These are phyloP conservation scores for Alcedo quadribrachys DNA, from an alignment of 2,797 vertebrate species.

Conservation along the genomic window DNA sequence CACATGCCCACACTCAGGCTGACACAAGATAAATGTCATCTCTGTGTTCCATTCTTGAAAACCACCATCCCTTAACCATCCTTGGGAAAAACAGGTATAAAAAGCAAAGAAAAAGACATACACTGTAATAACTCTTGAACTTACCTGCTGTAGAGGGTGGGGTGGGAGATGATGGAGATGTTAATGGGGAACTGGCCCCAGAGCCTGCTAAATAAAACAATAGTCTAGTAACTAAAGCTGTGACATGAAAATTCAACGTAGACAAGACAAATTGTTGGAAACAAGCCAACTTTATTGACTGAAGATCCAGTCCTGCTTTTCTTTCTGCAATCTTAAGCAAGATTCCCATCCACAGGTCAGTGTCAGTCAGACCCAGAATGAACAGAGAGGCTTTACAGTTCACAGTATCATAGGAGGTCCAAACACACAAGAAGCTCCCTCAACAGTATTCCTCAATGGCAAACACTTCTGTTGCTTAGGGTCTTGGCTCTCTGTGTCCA, in stretches of 20 bases:
- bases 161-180: slow-evolving; percentile 94
- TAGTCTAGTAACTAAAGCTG: slow-evolving; percentile 37
- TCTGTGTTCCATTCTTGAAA: background rate
- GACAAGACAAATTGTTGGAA: background rate
- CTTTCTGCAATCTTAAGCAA: background rate
- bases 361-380: background rate
- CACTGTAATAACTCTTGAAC: slow-evolving; percentile 12
- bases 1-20: background rate
- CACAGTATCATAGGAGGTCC: background rate
- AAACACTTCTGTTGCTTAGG: background rate
- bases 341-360: background rate
- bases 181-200: slow-evolving; percentile 92
- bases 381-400: background rate
- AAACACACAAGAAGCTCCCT: background rate
- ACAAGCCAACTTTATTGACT: background rate
- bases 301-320: background rate
- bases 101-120: background rate
- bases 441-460: background rate
- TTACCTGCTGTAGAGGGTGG: slow-evolving; percentile 87
- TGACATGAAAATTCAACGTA: background rate
- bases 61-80: background rate
- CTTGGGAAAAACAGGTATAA: background rate
- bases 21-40: background rate
- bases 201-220: slow-evolving; percentile 86
- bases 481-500: background rate